phyloP scores from a whole-genome alignment of 2,888 invertebrate genomes.

The Cantharis nigra region DNA sequence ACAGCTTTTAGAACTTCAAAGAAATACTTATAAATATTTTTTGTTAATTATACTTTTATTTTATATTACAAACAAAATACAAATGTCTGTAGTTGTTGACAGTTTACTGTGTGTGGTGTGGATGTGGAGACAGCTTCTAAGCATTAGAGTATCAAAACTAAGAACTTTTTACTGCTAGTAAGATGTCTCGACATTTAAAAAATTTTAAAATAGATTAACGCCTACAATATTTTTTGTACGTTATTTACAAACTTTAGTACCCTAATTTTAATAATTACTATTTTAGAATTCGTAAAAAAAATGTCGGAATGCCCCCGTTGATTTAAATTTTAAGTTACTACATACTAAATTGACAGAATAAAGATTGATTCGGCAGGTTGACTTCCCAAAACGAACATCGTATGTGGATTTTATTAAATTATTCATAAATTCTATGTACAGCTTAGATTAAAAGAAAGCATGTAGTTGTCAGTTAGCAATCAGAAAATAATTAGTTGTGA shows the following conservation, averaged over 20 bases:
- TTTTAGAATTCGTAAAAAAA: background rate
- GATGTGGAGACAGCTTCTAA: background rate
- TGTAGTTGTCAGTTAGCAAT: constrained; percentile 20
- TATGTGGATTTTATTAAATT: background rate
- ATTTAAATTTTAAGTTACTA: background rate
- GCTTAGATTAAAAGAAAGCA: constrained; percentile 1
- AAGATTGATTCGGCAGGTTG: background rate
- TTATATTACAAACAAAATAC: background rate
- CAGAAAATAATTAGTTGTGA: constrained; percentile 21
- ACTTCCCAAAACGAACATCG: background rate
- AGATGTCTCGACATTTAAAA: background rate
- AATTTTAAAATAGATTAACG: background rate
- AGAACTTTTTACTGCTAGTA: background rate
- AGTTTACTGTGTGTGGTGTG: background rate
- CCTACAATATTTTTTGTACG: background rate
- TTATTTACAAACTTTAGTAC: background rate
- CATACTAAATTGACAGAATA: background rate
- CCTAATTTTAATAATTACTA: background rate
- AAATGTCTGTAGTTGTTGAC: background rate
- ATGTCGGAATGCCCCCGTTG: background rate
- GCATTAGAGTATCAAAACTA: background rate
- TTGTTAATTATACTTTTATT: background rate
- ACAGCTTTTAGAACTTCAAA: background rate
- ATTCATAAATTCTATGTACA: background rate
- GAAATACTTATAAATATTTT: background rate